A percentile compares a stretch with the other conserved stretches of the same genome.
Conservation (phyloP, 2,797 vertebrate species). For the Silurus aristotelis region DNA sequence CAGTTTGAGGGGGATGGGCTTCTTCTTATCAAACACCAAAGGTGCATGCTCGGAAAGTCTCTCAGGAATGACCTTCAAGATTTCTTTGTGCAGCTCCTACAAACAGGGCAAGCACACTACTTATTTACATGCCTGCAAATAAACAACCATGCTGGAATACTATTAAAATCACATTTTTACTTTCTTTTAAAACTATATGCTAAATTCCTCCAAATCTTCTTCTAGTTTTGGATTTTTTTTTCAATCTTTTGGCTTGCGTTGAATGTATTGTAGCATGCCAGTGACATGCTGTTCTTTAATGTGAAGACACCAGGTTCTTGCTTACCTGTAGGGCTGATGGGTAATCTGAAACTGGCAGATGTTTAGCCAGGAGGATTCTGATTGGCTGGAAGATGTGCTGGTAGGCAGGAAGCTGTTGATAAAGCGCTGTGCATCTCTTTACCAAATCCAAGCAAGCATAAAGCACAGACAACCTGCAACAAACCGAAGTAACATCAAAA, state of each 20-base stretch:
- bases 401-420: slow-evolving; percentile 78
- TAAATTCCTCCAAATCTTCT: background rate
- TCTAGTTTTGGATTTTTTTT: background rate
- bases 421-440: slow-evolving; percentile 77
- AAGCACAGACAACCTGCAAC: slow-evolving; percentile 81
- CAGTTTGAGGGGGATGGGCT: slow-evolving; percentile 87
- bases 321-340: slow-evolving; percentile 81
- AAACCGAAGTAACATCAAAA: slow-evolving; percentile 31
- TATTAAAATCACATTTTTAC: background rate
- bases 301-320: background rate
- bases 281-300: background rate
- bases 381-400: slow-evolving; percentile 78
- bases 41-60: slow-evolving; percentile 62
- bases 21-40: slow-evolving; percentile 87
- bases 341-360: slow-evolving; percentile 66
- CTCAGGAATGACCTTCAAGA: slow-evolving; percentile 71
- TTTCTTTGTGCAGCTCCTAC: slow-evolving; percentile 76
- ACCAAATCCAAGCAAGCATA: slow-evolving; percentile 82
- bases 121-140: background rate
- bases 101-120: slow-evolving; percentile 22
- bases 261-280: too few species aligned
- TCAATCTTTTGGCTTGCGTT: background rate
- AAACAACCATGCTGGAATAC: background rate
- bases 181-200: background rate
- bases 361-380: slow-evolving; percentile 73